Percentiles rank a stretch among this genome's conserved stretches.
Conservation (phyloP, 2,888 invertebrate species). For the Cyclophora albipunctata region DNA sequence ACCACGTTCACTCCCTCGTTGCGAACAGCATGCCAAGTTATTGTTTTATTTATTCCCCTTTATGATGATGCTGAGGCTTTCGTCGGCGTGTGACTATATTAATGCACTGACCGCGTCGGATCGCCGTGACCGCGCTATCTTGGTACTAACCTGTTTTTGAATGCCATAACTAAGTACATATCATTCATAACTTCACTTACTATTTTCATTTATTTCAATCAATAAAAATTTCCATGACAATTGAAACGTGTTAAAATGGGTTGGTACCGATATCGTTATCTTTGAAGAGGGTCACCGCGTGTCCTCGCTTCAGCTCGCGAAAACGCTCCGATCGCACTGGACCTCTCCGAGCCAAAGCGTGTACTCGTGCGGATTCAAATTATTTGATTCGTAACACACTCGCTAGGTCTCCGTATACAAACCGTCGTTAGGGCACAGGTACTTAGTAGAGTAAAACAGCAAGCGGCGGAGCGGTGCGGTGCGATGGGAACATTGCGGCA, state of each 20-base stretch:
- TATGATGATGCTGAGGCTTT: conserved; percentile 75
- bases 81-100: conserved; percentile 72
- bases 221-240: background rate
- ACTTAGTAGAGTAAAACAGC: conserved; percentile 31
- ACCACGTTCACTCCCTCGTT: conserved; percentile 74
- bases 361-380: conserved; percentile 42
- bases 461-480: conserved; percentile 59
- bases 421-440: conserved; percentile 39
- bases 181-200: background rate
- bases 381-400: conserved; percentile 28
- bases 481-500: conserved; percentile 63
- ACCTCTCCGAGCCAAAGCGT: conserved; percentile 63
- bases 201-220: too few relatives aligned
- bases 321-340: conserved; percentile 71
- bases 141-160: conserved; percentile 68
- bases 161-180: background rate
- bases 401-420: conserved; percentile 36
- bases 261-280: conserved; percentile 55
- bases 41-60: conserved; percentile 63
- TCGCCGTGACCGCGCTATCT: conserved; percentile 63
- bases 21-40: conserved; percentile 74
- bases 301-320: conserved; percentile 55
- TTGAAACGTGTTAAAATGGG: conserved; percentile 33
- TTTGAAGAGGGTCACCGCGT: conserved; percentile 55
- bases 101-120: conserved; percentile 70